Evolutionary conservation across 2,113 vertebrate genomes (phyloP), one percentile per base, ranked within the genome.

Genomic region (Phrynocephalus versicolor): DNA sequence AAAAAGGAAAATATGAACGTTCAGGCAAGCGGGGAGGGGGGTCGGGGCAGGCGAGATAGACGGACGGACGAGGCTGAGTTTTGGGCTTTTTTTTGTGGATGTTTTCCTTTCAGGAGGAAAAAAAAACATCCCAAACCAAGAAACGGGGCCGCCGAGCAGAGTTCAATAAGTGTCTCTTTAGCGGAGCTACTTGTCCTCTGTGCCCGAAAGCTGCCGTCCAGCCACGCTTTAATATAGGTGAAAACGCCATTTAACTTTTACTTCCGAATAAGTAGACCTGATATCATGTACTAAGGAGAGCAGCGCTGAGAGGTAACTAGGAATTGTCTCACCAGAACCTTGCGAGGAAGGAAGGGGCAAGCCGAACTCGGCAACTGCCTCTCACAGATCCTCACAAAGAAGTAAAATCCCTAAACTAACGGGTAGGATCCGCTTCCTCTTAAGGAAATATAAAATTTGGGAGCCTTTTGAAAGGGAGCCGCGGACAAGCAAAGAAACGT

Each of bases 1-100:
- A 21, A 51, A 6, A 89, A 91, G 83, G 84, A 91, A 93, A 94
- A 94, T 90, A 94, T 89, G 3, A 85, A 41, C 89, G 60, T 18
- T 69, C 69, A 25, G 64, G 57, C 55, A 72, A 55, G 78, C 84
- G 71, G 55, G 58, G 64, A 79, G 41, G 27, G 16, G 23, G 10
- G 23, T 9, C 0, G 8, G 73, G 16, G 39, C 21, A 23, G 71
- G 33, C 57, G 74, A 70, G 67, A n/a, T n/a, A n/a, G n/a, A 85
- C 18, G 57, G 45, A 51, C 45, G 45, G 5, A 60, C n/a, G 55
- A 35, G 57, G 16, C 23, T 23, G 58, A 16, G 14, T 83, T 91
- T 91, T 91, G 91, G 45, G n/a, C n/a, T n/a, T n/a, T 51, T 87
- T 92, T 89, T 85, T 78, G 90, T 86, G 23, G 37, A n/a, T 39